Base-by-base conservation (phyloP, 2,888 invertebrate species). In the Eupithecia exiguata region DNA sequence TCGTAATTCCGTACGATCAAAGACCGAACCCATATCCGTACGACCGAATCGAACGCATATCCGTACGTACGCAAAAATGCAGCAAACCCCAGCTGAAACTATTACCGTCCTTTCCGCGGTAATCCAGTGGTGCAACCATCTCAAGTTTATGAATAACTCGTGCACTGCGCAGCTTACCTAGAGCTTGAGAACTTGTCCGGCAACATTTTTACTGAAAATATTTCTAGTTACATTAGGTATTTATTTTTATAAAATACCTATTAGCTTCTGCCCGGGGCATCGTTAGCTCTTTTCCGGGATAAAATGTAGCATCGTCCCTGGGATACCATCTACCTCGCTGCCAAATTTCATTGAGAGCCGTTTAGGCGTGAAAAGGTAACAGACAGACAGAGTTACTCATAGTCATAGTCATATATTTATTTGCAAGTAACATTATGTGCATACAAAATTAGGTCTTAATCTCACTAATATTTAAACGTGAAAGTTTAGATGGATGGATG, bases 91-190 rank as follows among this genome's bases (percentile, higher is more conserved):
- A 36, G 63, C n/a, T n/a, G 63, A 36, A 36, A 65, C 10, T 38
- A 65, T 65, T 12, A 65, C 38, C 38, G 36, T n/a, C 12, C n/a
- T 36, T 38, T 36, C 63, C 10, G 38, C 63, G n/a, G 63, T 65
- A 63, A 65, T 38, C 38, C 63, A 36, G 63, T 36, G 63, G 36
- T 36, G 63, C 63, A 35, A 65, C 63, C 36, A 36, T 65, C 38
- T 36, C 35, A n/a, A 65, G 63, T n/a, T 65, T 65, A 65, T 65
- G 63, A 65, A 65, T 65, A 65, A 65, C 38, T 36, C 36, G 38
- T 58, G 12, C 21, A 14, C 53, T 5, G 53, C 21, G 53, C 53
- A 46, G 53, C 53, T 53, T 21, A 53, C 10, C 10, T 36, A 63
- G 62, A 18, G 62, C 35, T 35, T 35, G 35, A 35, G 18, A 18